These are phyloP conservation scores for Tiphia femorata DNA, from an alignment of 2,888 invertebrate species.

Conservation along the genomic window DNA sequence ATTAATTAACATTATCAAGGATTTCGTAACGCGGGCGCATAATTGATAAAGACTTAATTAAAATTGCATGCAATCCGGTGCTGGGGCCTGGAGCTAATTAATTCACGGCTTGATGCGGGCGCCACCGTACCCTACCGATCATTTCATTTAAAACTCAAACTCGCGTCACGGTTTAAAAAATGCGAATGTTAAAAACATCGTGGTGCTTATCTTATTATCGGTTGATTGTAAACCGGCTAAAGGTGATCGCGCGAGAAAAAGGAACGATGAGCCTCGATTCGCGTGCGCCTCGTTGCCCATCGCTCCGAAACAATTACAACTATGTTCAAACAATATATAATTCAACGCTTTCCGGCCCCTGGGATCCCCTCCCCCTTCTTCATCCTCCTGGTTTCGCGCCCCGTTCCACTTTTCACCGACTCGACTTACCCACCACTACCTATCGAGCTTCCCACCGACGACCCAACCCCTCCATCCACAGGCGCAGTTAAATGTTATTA, in stretches of 20 bases:
- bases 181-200: too few relatives aligned
- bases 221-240: too few relatives aligned
- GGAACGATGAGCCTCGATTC: background rate
- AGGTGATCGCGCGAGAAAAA: background rate
- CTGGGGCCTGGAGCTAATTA: too few relatives aligned
- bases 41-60: background rate
- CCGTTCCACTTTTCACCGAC: constrained; percentile 1
- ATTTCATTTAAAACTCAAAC: too few relatives aligned
- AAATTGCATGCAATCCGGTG: too few relatives aligned
- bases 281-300: constrained; percentile 13
- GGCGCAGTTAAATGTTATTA: constrained; percentile 60
- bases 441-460: too few relatives aligned
- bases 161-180: too few relatives aligned
- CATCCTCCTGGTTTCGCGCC: constrained; percentile 26
- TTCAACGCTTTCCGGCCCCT: constrained; percentile 35
- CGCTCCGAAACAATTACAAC: constrained; percentile 59
- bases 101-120: too few relatives aligned
- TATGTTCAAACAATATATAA: constrained; percentile 64
- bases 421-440: too few relatives aligned
- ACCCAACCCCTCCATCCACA: constrained; percentile 2
- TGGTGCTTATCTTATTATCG: too few relatives aligned
- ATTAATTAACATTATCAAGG: background rate
- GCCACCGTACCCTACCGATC: too few relatives aligned
- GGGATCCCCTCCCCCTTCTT: constrained; percentile 23
- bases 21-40: background rate